Percentiles rank a stretch among this genome's conserved stretches.
Evolutionary conservation across 2,797 vertebrate species (phyloP).

Genomic region (Urosaurus nigricauda): DNA sequence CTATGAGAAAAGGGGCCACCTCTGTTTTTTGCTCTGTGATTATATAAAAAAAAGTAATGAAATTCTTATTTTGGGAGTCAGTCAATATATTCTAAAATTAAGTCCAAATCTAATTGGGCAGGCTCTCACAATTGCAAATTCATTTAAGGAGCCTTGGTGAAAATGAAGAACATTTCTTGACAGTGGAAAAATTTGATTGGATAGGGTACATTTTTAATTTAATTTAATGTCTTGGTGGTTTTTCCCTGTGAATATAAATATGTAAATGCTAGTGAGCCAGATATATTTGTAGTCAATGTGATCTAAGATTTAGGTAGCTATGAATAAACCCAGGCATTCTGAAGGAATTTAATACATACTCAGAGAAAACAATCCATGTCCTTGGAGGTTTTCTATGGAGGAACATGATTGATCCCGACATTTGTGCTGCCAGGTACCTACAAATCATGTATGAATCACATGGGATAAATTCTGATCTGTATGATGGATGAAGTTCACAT

Average conservation of each 20-base stretch:
- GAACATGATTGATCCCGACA: background rate
- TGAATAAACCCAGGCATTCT: background rate
- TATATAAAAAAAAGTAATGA: background rate
- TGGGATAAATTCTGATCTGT: constrained; percentile 26
- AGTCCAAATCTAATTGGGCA: background rate
- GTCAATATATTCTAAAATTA: constrained; percentile 19
- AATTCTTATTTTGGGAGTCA: background rate
- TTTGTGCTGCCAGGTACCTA: background rate
- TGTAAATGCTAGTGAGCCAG: background rate
- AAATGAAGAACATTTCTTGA: constrained; percentile 15
- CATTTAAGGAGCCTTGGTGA: background rate
- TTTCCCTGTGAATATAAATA: background rate
- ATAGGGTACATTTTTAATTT: constrained; percentile 7
- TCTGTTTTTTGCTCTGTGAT: background rate
- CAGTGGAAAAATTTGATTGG: background rate
- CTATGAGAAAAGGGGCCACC: background rate
- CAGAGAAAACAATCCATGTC: background rate
- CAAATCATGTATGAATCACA: constrained; percentile 10
- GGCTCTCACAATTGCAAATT: constrained; percentile 6
- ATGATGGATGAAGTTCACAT: constrained; percentile 7
- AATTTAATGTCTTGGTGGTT: constrained; percentile 12
- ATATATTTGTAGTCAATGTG: background rate
- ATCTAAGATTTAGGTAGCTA: background rate
- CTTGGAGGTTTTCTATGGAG: background rate
- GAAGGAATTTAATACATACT: background rate